Evolutionary conservation across 2,888 invertebrate genomes (phyloP).

Genomic region (Papilio demoleus): DNA sequence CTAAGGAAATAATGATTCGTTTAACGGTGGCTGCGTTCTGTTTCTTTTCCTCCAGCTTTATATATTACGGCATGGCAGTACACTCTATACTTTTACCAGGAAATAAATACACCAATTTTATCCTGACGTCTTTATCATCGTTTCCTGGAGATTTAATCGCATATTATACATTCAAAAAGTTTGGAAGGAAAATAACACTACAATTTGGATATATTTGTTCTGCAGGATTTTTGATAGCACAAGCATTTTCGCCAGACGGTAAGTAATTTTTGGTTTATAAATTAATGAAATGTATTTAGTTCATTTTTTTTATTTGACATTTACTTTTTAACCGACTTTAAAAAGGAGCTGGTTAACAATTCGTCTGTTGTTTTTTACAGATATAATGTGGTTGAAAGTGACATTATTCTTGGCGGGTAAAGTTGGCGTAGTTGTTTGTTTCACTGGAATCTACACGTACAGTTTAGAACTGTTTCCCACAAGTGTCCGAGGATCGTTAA

Average conservation of each 20-base stretch:
- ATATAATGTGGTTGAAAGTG: constrained; percentile 65
- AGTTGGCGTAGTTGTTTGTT: constrained; percentile 66
- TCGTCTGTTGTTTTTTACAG: constrained; percentile 51
- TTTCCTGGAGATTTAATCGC: constrained; percentile 71
- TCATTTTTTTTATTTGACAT: too few species aligned
- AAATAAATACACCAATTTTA: constrained; percentile 70
- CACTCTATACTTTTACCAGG: constrained; percentile 68
- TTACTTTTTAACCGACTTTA: too few species aligned
- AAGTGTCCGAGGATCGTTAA: constrained; percentile 67
- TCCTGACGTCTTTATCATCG: constrained; percentile 62
- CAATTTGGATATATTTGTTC: constrained; percentile 62
- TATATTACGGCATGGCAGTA: constrained; percentile 67
- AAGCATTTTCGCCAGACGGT: constrained; percentile 64
- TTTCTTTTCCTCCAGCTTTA: constrained; percentile 69
- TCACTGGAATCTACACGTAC: constrained; percentile 70
- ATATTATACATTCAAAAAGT: constrained; percentile 62
- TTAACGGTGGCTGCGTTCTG: constrained; percentile 64
- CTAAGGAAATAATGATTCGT: constrained; percentile 67
- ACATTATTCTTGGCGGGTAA: constrained; percentile 65
- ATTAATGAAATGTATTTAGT: too few species aligned
- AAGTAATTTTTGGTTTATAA: constrained; percentile 54
- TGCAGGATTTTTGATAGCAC: constrained; percentile 62
- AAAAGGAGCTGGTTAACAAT: too few species aligned
- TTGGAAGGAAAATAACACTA: constrained; percentile 64
- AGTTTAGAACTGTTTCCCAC: constrained; percentile 71